Evolutionary conservation across 1,140 invertebrate genomes (phyloP), one percentile per base, ranked within the genome.

Genomic region (Cecropterus lyciades): DNA sequence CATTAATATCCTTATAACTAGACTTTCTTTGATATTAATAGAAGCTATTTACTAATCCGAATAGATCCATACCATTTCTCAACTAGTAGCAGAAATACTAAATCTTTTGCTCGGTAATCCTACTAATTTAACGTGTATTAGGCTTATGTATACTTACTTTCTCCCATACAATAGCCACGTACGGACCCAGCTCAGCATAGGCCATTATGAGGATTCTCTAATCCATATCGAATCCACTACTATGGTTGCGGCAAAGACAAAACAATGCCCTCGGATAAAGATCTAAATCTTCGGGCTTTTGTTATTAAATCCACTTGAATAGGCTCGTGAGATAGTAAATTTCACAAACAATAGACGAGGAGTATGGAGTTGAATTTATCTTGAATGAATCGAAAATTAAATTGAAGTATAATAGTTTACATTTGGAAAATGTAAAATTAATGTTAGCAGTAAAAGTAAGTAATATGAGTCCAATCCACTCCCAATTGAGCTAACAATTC

Each of bases 211-310:
- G 33, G 33, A 51, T 20, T 46, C 33, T 9, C 51, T 51, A 51
- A 63, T 52, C 59, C 59, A 63, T 49, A 63, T 63, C 16, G 48
- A 63, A 63, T 63, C 33, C 48, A 51, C 59, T 24, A 51, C 59
- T 52, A 13, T 60, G 49, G 45, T 42, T 60, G 27, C 16, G 13
- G 56, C 57, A 33, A 49, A 27, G 59, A 62, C 59, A 62, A 62
- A 62, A 62, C 59, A 62, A 62, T 62, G 46, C 30, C 48, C 6
- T 0, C 33, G 33, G 59, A 62, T 62, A 62, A 62, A 51, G 59
- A 62, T 62, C 46, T 62, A 40, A 62, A 55, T 55, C 57, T 48
- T 15, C 4, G 24, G 43, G 56, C 56, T 59, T 48, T 59, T 59
- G 56, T 37, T 52, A 52, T 52, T 27, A 46, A 24, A 37, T 13